Evolutionary conservation across 2,888 invertebrate species (phyloP).

Genomic region (Cephus nigrinus): DNA sequence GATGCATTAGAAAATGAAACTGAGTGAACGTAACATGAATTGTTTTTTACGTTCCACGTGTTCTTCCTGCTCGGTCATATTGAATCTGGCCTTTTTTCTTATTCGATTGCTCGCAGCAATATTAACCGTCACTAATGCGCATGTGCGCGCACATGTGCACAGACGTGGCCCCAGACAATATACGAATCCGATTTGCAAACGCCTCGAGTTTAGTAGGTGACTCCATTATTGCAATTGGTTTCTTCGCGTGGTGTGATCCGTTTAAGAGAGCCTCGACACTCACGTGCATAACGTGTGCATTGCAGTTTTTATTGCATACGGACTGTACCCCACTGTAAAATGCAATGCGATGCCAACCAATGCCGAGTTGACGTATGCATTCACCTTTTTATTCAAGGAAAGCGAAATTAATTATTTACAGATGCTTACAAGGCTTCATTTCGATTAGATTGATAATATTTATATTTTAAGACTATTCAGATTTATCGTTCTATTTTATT

Average conservation of each 20-base stretch:
- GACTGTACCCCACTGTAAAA: background rate
- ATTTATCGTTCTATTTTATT: background rate
- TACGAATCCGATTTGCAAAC: constrained; percentile 34
- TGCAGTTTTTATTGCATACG: background rate
- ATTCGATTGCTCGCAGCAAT: constrained; percentile 16
- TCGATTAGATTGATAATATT: background rate
- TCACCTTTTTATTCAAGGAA: background rate
- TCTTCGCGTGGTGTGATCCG: constrained; percentile 11
- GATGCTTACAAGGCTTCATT: background rate
- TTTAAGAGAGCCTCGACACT: constrained; percentile 21
- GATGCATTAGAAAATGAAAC: background rate
- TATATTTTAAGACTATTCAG: background rate
- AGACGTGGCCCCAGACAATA: background rate
- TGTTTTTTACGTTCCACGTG: background rate
- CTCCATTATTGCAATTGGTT: constrained; percentile 30
- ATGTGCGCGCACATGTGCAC: constrained; percentile 16
- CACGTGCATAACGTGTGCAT: constrained; percentile 6
- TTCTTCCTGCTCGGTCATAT: background rate
- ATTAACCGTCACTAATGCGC: constrained; percentile 33
- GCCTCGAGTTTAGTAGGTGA: constrained; percentile 41
- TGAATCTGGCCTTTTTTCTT: background rate
- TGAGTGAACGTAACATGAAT: background rate
- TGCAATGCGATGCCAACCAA: background rate
- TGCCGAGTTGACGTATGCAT: background rate
- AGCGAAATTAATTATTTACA: background rate